Evolutionary conservation across 2,113 vertebrate species (phyloP).

Genomic region (Cettia cetti): DNA sequence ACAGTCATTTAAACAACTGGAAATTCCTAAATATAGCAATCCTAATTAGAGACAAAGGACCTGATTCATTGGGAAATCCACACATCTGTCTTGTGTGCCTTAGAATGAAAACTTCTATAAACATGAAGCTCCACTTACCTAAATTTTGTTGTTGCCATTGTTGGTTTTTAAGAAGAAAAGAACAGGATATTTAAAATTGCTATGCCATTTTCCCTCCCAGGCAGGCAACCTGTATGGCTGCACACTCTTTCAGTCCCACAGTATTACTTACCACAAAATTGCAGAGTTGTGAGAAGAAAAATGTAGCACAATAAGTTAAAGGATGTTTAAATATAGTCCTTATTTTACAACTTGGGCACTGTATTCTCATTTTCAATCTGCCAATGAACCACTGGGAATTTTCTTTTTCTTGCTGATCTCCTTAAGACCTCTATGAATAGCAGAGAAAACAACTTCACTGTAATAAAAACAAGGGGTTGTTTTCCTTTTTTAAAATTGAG

Average conservation of each 20-base stretch:
- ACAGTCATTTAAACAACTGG: background rate
- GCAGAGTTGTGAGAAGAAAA: constrained; percentile 37
- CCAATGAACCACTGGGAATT: constrained; percentile 19
- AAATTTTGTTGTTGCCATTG: background rate
- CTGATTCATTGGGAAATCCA: background rate
- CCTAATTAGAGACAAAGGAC: background rate
- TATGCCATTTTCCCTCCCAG: constrained; percentile 8
- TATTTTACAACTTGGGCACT: constrained; percentile 4
- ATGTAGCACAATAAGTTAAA: constrained; percentile 32
- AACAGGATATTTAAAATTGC: constrained; percentile 7
- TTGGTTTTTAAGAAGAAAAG: background rate
- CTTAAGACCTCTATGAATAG: background rate
- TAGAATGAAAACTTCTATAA: constrained; percentile 37
- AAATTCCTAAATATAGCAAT: background rate
- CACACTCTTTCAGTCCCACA: background rate
- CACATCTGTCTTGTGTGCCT: background rate
- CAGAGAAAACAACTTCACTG: constrained; percentile 14
- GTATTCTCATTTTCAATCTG: constrained; percentile 25
- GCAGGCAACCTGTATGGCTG: constrained; percentile 19
- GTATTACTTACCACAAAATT: constrained; percentile 41
- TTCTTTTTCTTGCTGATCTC: constrained; percentile 8
- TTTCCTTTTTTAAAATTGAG: constrained; percentile 17
- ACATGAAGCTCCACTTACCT: background rate
- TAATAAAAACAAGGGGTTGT: background rate
- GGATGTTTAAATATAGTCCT: constrained; percentile 27